Base-by-base conservation (phyloP, 1,140 invertebrate genomes). In the Eulimnadia texana region DNA sequence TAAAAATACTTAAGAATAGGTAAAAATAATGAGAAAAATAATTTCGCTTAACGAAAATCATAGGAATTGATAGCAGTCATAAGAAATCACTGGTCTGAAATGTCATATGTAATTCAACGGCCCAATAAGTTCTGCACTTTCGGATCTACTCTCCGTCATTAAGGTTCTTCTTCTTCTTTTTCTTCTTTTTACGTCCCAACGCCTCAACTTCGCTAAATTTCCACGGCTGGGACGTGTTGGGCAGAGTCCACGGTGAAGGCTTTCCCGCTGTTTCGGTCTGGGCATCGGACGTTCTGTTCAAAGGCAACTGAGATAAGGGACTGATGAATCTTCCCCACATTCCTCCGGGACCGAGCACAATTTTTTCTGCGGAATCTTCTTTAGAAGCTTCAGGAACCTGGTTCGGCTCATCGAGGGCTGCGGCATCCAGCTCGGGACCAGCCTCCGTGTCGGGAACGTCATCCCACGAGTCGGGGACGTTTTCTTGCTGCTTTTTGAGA, bases 161-260 rank as follows among this genome's bases (percentile, higher is more conserved):
- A 16, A n/a, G 27, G 22, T 57, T 56, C 54, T 56, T 57, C 10
- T 57, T 57, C 55, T 57, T 57, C 55, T 19, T 57, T 20, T 57
- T 57, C 33, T 57, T 27, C 55, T 57, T 57, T 22, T 33, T 57
- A 11, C 52, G 27, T 20, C 55, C 55, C 3, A 29, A 27, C 13
- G 27, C 23, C 25, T 27, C 33, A 33, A 33, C 33, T 57, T 57
- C 55, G n/a, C 55, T 57, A 42, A 57, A 57, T 19, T 57, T 33
- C 55, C 55, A 57, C 33, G 27, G 55, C n/a, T 57, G 55, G 10
- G 27, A 10, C 2, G 19, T n/a, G 11, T 23, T 57, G 9, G 55
- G 55, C 33, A 57, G 33, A 20, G 27, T 57, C 55, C 55, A 57
- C 3, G 55, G 24, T 16, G 55, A 16, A 10, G 29, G 24, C 29